These are phyloP conservation scores for Steromphala cineraria DNA, from an alignment of 2,888 invertebrate genomes.

Conservation along the genomic window DNA sequence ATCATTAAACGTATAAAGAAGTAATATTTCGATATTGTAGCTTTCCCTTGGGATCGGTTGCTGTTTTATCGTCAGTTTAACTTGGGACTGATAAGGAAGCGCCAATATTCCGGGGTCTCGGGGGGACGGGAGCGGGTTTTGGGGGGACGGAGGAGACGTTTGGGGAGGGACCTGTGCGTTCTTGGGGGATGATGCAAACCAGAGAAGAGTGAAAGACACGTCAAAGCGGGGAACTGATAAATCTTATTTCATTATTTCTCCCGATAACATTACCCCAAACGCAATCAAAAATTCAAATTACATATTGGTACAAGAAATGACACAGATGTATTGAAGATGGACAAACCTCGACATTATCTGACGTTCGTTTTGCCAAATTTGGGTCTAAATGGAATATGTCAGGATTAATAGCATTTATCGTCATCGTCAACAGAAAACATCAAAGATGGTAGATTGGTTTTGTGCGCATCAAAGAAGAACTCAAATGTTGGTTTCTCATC, in stretches of 20 bases:
- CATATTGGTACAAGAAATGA: not conserved
- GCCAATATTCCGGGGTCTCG: slow-evolving; percentile 15
- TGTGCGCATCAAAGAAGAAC: too few relatives aligned
- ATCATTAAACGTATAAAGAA: slow-evolving; percentile 6
- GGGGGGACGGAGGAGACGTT: not conserved
- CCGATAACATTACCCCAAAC: not conserved
- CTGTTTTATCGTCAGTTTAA: slow-evolving; percentile 18
- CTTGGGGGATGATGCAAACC: too few relatives aligned
- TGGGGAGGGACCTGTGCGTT: not conserved
- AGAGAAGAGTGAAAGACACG: too few relatives aligned
- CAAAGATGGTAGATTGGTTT: too few relatives aligned
- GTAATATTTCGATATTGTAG: slow-evolving; percentile 10
- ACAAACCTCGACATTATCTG: too few relatives aligned
- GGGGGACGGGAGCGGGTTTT: not conserved
- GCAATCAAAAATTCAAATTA: not conserved
- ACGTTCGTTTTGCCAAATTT: too few relatives aligned
- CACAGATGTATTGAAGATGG: too few relatives aligned
- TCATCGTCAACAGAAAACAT: too few relatives aligned
- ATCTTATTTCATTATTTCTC: not conserved
- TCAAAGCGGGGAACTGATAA: not conserved
- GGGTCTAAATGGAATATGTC: too few relatives aligned
- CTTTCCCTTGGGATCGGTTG: slow-evolving; percentile 6
- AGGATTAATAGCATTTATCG: too few relatives aligned
- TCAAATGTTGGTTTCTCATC: too few relatives aligned
- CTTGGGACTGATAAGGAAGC: not conserved